Base-by-base conservation (phyloP, 2,888 invertebrate genomes). In the Venusia cambrica region DNA sequence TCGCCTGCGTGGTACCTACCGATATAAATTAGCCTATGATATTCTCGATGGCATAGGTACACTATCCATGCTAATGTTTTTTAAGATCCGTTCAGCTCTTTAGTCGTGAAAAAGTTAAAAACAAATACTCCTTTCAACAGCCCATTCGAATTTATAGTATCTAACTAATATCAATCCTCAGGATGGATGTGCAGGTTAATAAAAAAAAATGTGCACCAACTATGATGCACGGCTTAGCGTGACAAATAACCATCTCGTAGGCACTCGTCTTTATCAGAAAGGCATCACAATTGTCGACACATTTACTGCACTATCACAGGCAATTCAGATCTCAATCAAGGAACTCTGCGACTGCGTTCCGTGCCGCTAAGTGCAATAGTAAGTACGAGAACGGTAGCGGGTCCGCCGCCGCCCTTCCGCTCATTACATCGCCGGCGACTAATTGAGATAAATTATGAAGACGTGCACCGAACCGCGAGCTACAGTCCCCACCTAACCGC, bases 401-500 rank as follows among this genome's bases (percentile, higher is more conserved):
- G 45, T 24, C 4, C 26, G 54, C 62, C 50, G 60, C 64, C 72
- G 64, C 70, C 73, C 79, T 78, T 79, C 78, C 77, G 73, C 78
- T 81, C 77, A 78, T 84, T 84, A 84, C 62, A 61, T 54, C 38
- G 35, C 35, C 54, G 57, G 49, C 64, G 72, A 73, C 81, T 84
- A 84, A 84, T 84, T 83, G 83, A 79, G 81, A 84, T 80, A 80
- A 81, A 84, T 80, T 78, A 81, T 78, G 75, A 78, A 81, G 83
- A 81, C 74, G 77, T 73, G 76, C 72, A 71, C 58, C 71, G 64
- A 64, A 71, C 73, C 68, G 70, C 69, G 62, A 68, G 74, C 72
- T 60, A 73, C 69, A 73, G 68, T 71, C 64, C 65, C 68, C 67
- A 66, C 71, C 75, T 64, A 70, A 70, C 75, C 66, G 72, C 74